These are phyloP conservation scores for Cephus nigrinus DNA, from an alignment of 2,888 invertebrate genomes.

Conservation along the genomic window DNA sequence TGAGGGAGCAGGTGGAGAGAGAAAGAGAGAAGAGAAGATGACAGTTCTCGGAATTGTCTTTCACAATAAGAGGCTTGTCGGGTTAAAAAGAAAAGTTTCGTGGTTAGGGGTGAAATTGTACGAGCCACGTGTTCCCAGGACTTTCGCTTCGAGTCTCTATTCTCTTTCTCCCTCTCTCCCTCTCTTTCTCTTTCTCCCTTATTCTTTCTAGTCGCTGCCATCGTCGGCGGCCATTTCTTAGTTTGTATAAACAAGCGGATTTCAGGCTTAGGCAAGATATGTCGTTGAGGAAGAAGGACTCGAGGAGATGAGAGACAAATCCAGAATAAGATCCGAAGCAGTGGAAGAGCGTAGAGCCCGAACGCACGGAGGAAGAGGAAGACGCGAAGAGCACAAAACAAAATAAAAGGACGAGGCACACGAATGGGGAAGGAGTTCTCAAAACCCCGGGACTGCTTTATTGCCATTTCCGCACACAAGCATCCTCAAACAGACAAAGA, in stretches of 20 bases:
- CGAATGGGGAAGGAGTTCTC: slow-evolving; percentile 3
- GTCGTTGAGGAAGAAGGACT: slow-evolving; percentile 19
- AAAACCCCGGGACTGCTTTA: slow-evolving; percentile 36
- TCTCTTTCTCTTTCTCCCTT: slow-evolving; percentile 22
- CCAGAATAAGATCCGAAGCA: slow-evolving; percentile 3
- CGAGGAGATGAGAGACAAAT: no score
- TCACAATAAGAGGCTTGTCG: slow-evolving; percentile 59
- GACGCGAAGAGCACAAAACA: slow-evolving; percentile 13
- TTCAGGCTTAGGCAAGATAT: slow-evolving; percentile 52
- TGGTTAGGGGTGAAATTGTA: slow-evolving; percentile 58
- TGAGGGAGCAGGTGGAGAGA: slow-evolving; percentile 11
- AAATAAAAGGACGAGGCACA: background rate
- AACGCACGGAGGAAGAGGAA: background rate
- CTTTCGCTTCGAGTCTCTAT: background rate
- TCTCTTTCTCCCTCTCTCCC: background rate
- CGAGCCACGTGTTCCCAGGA: slow-evolving; percentile 23
- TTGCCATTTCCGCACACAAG: slow-evolving; percentile 43
- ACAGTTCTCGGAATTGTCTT: slow-evolving; percentile 45
- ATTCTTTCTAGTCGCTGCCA: slow-evolving; percentile 1
- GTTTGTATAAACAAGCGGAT: slow-evolving; percentile 61
- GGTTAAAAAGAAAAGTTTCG: slow-evolving; percentile 57
- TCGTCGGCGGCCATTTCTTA: slow-evolving; percentile 32
- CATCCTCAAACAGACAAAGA: slow-evolving; percentile 40
- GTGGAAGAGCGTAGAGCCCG: background rate
- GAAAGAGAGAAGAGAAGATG: background rate